phyloP scores from a whole-genome alignment of 1,140 invertebrate genomes.

The Plutomurus gul region DNA sequence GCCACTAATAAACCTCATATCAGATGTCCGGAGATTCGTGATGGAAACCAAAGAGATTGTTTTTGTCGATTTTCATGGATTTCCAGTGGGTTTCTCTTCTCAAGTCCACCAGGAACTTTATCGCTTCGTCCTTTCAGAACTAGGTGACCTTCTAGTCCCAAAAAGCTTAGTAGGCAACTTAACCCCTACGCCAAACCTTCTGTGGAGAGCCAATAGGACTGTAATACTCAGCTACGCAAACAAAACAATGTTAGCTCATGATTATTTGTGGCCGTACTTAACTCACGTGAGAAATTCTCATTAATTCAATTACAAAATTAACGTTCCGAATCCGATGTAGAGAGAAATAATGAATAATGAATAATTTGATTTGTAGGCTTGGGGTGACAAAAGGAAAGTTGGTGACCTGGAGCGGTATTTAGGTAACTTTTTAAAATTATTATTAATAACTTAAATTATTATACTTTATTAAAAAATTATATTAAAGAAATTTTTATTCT shows the following conservation, averaged over 20 bases:
- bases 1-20: slow-evolving; percentile 66
- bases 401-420: slow-evolving; percentile 43
- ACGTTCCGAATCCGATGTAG: neutral
- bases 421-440: too few relatives aligned
- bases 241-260: slow-evolving; percentile 26
- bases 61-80: slow-evolving; percentile 68
- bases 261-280: slow-evolving; percentile 46
- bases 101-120: slow-evolving; percentile 37
- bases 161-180: slow-evolving; percentile 19
- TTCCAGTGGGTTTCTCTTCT: slow-evolving; percentile 57
- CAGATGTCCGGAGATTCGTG: slow-evolving; percentile 68
- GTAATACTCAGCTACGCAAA: slow-evolving; percentile 53
- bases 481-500: too few relatives aligned
- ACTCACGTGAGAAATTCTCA: slow-evolving; percentile 33
- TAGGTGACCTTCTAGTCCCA: slow-evolving; percentile 42
- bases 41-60: slow-evolving; percentile 67
- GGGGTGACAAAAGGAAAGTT: slow-evolving; percentile 43
- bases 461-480: too few relatives aligned
- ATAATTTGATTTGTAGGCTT: slow-evolving; percentile 39
- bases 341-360: too few relatives aligned
- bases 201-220: slow-evolving; percentile 47
- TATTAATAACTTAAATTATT: too few relatives aligned
- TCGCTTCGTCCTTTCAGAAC: slow-evolving; percentile 32
- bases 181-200: slow-evolving; percentile 44
- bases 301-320: neutral